These are phyloP conservation scores for Helarctos malayanus DNA, from an alignment of 2,797 vertebrate species.

Conservation along the genomic window DNA sequence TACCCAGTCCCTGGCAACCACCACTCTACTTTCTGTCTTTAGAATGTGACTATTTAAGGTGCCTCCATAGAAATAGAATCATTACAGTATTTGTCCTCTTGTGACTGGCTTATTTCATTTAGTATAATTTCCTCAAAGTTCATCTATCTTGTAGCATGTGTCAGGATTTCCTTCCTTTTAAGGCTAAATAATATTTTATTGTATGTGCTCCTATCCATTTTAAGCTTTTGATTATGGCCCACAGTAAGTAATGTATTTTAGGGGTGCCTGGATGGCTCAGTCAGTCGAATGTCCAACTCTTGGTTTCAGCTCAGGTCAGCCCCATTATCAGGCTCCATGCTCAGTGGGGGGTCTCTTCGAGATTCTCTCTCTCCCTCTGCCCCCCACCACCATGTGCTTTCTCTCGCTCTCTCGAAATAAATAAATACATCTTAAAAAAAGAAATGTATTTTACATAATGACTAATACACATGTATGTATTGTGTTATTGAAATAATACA, in stretches of 20 bases:
- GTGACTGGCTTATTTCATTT: not conserved
- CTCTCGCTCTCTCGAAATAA: not conserved
- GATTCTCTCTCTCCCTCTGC: not conserved
- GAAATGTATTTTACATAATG: not conserved
- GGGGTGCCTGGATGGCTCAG: not conserved
- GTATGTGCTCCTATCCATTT: not conserved
- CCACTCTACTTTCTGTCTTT: not conserved
- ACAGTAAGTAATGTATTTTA: not conserved
- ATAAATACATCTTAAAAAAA: not conserved
- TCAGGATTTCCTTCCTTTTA: constrained; percentile 37
- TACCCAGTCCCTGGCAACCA: not conserved
- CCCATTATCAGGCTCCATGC: not conserved
- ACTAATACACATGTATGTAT: not conserved
- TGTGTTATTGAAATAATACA: constrained; percentile 25
- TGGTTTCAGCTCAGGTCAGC: not conserved
- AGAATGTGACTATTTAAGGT: not conserved
- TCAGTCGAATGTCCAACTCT: not conserved
- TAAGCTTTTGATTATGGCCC: not conserved
- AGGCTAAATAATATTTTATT: not conserved
- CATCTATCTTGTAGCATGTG: too few species aligned
- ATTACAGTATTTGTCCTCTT: not conserved
- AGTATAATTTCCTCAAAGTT: not conserved
- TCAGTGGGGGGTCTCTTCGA: not conserved
- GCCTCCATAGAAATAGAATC: not conserved
- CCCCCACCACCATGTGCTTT: not conserved